A percentile compares a stretch with the other conserved stretches of the same genome.
phyloP scores from a whole-genome alignment of 2,888 invertebrate genomes.

The Eupithecia exiguata region DNA sequence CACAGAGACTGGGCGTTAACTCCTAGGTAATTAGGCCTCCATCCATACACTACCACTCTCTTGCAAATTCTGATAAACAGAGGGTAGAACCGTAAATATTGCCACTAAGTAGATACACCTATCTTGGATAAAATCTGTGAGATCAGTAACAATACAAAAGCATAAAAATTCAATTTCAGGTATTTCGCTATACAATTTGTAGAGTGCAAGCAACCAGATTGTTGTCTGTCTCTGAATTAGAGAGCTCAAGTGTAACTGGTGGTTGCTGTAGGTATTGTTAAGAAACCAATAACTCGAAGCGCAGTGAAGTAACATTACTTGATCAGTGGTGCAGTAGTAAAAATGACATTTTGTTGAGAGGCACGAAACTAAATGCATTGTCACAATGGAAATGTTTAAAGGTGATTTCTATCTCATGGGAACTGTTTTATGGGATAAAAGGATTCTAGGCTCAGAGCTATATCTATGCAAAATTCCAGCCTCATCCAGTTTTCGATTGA shows the following conservation, averaged over 20 bases:
- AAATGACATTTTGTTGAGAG: neutral
- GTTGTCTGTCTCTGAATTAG: neutral
- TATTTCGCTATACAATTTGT: neutral
- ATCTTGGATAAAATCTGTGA: neutral
- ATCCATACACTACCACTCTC: neutral
- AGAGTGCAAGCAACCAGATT: neutral
- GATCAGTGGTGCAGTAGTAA: no score
- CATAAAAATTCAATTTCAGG: neutral
- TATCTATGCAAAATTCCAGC: no score
- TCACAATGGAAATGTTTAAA: neutral
- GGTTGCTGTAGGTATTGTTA: neutral
- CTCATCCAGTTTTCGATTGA: no score
- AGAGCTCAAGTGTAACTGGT: neutral
- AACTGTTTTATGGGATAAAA: no score
- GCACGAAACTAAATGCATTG: neutral
- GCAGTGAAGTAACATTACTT: no score
- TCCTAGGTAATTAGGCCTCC: no score
- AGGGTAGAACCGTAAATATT: neutral
- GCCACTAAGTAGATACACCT: neutral
- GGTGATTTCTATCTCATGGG: no score
- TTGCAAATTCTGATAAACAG: neutral
- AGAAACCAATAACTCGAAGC: neutral
- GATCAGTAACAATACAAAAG: neutral
- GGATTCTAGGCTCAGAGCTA: no score
- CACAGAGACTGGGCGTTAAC: neutral